phyloP scores from a whole-genome alignment of 2,797 vertebrate species.

The Sebastes baramenuke region DNA sequence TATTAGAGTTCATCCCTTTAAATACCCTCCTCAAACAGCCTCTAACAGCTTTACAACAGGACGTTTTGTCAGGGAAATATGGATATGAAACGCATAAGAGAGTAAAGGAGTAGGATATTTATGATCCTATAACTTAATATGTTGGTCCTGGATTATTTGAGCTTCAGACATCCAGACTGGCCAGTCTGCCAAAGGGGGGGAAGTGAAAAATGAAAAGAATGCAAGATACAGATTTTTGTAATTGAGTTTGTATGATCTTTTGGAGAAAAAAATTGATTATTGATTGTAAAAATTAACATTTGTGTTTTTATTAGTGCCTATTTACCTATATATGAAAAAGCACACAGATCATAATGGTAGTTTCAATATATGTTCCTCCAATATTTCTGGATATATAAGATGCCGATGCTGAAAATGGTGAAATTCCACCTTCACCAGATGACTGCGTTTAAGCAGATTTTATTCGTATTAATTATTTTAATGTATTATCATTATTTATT shows the following conservation, averaged over 20 bases:
- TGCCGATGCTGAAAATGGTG: background rate
- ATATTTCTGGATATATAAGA: background rate
- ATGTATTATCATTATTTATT: background rate
- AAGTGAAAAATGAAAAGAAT: background rate
- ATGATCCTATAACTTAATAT: constrained; percentile 41
- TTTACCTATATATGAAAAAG: background rate
- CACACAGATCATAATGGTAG: background rate
- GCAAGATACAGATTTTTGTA: background rate
- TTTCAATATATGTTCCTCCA: background rate
- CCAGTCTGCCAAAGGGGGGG: background rate
- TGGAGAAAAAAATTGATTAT: too few relatives aligned
- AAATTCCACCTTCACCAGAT: too few relatives aligned
- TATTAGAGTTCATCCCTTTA: constrained; percentile 60
- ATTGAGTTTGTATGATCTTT: background rate
- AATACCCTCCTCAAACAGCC: constrained; percentile 44
- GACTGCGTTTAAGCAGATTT: background rate
- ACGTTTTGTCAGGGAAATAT: constrained; percentile 44
- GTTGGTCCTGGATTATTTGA: background rate
- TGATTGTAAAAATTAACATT: background rate
- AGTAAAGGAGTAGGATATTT: constrained; percentile 15
- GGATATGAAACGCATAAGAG: constrained; percentile 12
- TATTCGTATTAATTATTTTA: background rate
- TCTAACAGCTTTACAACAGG: constrained; percentile 41
- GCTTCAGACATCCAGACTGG: background rate
- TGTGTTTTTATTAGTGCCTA: background rate